Evolutionary conservation across 2,113 vertebrate species (phyloP), one percentile per base, ranked within the genome.

Genomic region (Bufo gargarizans): DNA sequence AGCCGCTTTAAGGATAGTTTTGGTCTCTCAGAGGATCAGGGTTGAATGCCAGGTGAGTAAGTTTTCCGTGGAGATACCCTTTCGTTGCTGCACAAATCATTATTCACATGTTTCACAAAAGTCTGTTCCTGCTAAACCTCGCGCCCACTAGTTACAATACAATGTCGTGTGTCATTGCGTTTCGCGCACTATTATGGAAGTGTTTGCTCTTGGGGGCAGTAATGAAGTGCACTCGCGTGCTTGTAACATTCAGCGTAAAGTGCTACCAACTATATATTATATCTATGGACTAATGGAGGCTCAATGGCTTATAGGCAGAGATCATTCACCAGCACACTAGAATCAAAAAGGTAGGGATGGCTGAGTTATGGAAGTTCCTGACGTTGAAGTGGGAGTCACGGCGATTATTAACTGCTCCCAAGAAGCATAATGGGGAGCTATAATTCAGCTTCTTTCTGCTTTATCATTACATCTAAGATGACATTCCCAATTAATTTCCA

Each of bases 401-500:
- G 72, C 84, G 82, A 89, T 89, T 89, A 89, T 89, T 89, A 89
- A 89, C 82, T 84, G 87, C 87, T 84, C 87, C 72, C 77, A 72
- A 79, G 87, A 89, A 89, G 82, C 87, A 89, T 89, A 89, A 89
- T 89, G 87, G 81, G 82, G 82, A 84, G 81, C 82, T 16, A 89
- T 89, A 89, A 89, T 59, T 89, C 87, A 84, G 72, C 82, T 78
- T 63, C 86, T 89, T 89, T 89, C 87, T 89, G 87, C 87, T 89
- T 89, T 89, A 89, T 89, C 87, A 89, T 89, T 89, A 89, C 82
- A 89, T 89, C 87, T 89, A 72, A 69, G 81, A 74, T 89, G 87
- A 89, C 87, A 89, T 89, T 89, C 87, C 87, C 87, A 89, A 89
- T 89, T 89, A 84, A 89, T 89, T 89, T 89, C 74, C 87, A 89